Conservation (phyloP, 1,140 invertebrate genomes). For the Nilaparvata lugens region DNA sequence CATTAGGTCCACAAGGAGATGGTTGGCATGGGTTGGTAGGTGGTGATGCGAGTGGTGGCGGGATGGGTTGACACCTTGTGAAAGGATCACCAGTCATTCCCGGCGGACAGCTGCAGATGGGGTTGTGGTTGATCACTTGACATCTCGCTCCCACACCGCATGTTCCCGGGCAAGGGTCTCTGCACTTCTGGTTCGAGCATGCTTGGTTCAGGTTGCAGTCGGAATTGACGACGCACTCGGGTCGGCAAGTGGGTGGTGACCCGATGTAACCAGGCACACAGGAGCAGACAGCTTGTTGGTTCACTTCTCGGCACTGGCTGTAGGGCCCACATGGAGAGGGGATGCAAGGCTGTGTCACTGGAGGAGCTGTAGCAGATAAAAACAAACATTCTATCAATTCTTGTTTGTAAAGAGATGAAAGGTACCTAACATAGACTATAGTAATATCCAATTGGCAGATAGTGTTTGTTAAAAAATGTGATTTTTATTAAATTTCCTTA, state of each 20-base stretch:
- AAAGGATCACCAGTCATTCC: conserved; percentile 65
- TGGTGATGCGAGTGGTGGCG: conserved; percentile 42
- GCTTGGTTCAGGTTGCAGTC: conserved; percentile 43
- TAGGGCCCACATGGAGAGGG: conserved; percentile 61
- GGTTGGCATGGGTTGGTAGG: conserved; percentile 41
- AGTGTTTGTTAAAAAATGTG: no score
- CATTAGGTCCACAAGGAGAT: conserved; percentile 48
- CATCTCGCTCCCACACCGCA: conserved; percentile 54
- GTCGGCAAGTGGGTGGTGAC: conserved; percentile 39
- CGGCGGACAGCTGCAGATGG: conserved; percentile 53
- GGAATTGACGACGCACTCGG: conserved; percentile 43
- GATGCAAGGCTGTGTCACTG: conserved; percentile 39
- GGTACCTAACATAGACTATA: no score
- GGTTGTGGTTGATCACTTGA: conserved; percentile 52
- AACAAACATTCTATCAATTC: background rate
- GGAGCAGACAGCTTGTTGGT: conserved; percentile 46
- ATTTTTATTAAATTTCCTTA: no score
- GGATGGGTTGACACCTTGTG: conserved; percentile 45
- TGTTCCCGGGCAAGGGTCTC: conserved; percentile 43
- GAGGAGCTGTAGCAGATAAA: conserved; percentile 44
- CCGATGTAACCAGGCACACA: conserved; percentile 39
- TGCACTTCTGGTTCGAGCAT: conserved; percentile 45
- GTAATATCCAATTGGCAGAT: no score
- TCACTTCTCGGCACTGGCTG: conserved; percentile 48
- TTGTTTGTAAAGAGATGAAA: background rate